Percentiles rank a stretch among this genome's conserved stretches.
phyloP scores from a whole-genome alignment of 2,888 invertebrate genomes.

The Drosophila nr. perissopoda region DNA sequence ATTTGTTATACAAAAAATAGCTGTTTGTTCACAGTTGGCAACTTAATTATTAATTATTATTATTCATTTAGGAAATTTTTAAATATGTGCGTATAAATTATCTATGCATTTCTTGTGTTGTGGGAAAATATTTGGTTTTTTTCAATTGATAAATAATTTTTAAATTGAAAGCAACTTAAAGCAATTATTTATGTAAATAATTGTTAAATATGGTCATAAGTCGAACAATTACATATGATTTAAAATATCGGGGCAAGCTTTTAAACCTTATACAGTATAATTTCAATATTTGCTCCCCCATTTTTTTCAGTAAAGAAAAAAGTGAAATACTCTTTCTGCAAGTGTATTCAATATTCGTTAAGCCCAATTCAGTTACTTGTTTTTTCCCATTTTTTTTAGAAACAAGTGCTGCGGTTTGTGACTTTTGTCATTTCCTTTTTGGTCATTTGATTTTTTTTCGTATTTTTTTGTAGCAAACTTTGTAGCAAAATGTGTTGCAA shows the following conservation, averaged over 20 bases:
- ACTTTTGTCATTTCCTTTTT: conserved; percentile 69
- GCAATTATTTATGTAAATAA: background rate
- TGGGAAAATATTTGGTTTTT: background rate
- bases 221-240: background rate
- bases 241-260: background rate
- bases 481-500: conserved; percentile 65
- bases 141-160: too few species aligned
- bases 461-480: conserved; percentile 42
- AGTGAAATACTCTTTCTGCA: background rate
- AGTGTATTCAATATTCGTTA: conserved; percentile 4
- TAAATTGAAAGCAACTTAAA: background rate
- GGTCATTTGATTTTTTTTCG: conserved; percentile 21
- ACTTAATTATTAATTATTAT: background rate
- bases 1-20: background rate
- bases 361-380: background rate
- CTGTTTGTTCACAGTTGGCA: background rate
- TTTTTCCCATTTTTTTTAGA: conserved; percentile 1
- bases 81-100: background rate
- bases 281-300: background rate
- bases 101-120: background rate
- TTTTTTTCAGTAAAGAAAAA: background rate
- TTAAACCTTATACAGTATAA: background rate
- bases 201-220: background rate
- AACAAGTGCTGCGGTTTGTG: conserved; percentile 45
- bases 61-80: background rate